These are phyloP conservation scores for Burhinus oedicnemus DNA, from an alignment of 2,113 vertebrate species.

Conservation along the genomic window DNA sequence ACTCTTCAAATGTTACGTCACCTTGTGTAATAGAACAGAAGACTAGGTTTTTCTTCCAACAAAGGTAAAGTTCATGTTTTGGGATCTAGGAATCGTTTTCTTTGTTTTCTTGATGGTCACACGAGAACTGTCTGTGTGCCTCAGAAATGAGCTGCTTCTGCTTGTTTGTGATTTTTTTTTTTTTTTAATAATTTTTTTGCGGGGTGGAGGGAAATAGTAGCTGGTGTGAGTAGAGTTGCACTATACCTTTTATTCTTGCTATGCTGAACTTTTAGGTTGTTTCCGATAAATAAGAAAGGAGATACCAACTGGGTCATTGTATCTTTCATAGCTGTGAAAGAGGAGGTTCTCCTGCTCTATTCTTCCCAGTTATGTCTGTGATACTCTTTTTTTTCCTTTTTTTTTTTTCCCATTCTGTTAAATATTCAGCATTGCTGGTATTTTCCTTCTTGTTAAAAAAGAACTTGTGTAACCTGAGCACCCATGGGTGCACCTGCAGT, in stretches of 20 bases:
- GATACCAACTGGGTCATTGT: neutral
- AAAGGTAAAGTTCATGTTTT: neutral
- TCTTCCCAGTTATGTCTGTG: neutral
- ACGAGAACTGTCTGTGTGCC: neutral
- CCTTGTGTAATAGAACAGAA: neutral
- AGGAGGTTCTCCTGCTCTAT: neutral
- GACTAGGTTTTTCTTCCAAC: neutral
- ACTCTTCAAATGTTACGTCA: neutral
- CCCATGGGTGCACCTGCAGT: fast-evolving
- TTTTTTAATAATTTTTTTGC: neutral
- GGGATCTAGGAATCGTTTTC: neutral
- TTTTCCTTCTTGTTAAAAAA: neutral
- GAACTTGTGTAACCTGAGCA: neutral
- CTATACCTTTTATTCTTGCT: neutral
- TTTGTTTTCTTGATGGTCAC: neutral
- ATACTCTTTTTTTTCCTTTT: neutral
- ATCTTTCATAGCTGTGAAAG: neutral
- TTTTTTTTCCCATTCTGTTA: neutral
- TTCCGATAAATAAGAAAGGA: neutral
- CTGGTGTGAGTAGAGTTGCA: neutral
- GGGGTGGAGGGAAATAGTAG: neutral
- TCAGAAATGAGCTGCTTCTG: neutral
- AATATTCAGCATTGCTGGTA: neutral
- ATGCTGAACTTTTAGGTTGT: neutral
- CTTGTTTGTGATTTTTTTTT: neutral